These are phyloP conservation scores for Drosophila nr. perissopoda DNA, from an alignment of 2,888 invertebrate species.

Conservation along the genomic window DNA sequence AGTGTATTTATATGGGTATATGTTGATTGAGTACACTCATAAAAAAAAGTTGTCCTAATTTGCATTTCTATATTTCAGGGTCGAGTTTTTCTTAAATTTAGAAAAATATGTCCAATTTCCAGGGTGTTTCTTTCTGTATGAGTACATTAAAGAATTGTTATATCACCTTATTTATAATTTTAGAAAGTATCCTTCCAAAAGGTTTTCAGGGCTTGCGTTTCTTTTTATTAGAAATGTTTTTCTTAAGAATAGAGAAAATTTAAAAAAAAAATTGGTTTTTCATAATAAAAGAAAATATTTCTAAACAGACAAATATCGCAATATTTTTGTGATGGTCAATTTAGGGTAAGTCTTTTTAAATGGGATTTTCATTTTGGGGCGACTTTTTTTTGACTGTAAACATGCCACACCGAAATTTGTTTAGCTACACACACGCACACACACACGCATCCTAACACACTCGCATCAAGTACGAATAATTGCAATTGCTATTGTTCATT, in stretches of 20 bases:
- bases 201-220: no score
- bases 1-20: background rate
- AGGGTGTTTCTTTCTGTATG: background rate
- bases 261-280: background rate
- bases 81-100: background rate
- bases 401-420: constrained; percentile 32
- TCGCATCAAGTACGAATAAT: constrained; percentile 47
- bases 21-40: constrained; percentile 13
- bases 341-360: background rate
- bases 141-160: background rate
- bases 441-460: constrained; percentile 15
- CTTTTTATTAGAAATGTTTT: no score
- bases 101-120: background rate
- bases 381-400: constrained; percentile 19
- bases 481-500: constrained; percentile 63
- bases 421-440: constrained; percentile 7
- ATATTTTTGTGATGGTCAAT: no score
- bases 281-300: background rate
- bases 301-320: no score
- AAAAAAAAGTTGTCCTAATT: constrained; percentile 13
- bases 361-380: background rate
- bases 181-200: no score
- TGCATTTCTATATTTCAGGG: background rate
- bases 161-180: background rate
- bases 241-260: no score